These are phyloP conservation scores for Lasiurus cinereus DNA, from an alignment of 2,113 vertebrate genomes.

Conservation along the genomic window DNA sequence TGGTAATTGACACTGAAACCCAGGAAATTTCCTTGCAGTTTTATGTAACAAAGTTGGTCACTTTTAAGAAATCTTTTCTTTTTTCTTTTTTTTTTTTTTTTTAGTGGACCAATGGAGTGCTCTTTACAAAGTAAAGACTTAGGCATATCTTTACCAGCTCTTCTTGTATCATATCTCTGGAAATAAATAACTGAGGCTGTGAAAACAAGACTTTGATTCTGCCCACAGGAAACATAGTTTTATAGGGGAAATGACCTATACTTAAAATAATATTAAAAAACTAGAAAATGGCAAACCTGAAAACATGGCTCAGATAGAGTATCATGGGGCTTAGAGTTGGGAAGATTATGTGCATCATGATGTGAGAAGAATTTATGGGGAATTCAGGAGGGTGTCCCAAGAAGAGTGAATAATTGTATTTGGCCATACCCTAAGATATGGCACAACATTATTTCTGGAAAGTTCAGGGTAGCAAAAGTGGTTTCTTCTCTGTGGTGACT, in stretches of 20 bases:
- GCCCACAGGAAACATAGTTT: not conserved
- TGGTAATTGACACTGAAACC: not conserved
- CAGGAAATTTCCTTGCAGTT: not conserved
- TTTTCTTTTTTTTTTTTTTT: not conserved
- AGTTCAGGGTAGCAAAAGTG: slow-evolving; percentile 1
- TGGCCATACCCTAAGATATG: not conserved
- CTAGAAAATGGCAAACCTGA: not conserved
- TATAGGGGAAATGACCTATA: not conserved
- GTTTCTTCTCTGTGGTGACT: not conserved
- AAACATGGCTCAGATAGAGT: not conserved
- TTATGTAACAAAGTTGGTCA: not conserved
- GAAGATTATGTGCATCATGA: not conserved
- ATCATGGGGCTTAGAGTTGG: not conserved
- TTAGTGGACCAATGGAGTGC: not conserved
- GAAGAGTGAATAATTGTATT: not conserved
- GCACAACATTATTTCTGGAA: not conserved
- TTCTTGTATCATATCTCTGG: not conserved
- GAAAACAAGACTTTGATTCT: slow-evolving; percentile 17
- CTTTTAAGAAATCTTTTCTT: slow-evolving; percentile 20
- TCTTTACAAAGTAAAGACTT: not conserved
- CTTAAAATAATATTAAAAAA: not conserved
- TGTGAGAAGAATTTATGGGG: not conserved
- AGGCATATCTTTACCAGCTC: not conserved
- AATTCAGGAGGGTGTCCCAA: not conserved
- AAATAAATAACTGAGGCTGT: not conserved